Evolutionary conservation across 1,140 invertebrate genomes (phyloP), one percentile per base, ranked within the genome.

Genomic region (Samia ricini): DNA sequence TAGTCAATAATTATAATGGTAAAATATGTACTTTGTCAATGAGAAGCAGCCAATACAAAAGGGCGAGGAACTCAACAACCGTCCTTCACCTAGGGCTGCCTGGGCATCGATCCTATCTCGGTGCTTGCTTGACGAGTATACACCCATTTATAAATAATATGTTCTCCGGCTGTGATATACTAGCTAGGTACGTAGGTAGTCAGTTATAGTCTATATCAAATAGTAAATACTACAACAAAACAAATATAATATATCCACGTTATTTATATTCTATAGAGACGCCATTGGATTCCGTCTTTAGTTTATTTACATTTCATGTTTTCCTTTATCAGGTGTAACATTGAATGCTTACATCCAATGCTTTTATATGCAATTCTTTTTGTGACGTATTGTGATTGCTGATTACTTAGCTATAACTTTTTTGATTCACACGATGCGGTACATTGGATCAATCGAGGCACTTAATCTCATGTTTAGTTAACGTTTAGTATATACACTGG

Each of bases 71-170:
- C 82, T 80, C 73, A 61, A 77, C 69, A 81, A 79, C 76, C 77
- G 85, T 77, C 87, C 85, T 89, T 88, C 85, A 89, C 87, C 84
- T 83, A 86, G 84, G 82, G 73, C 77, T 76, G 60, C 65, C 73
- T 81, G 83, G 80, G 71, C 86, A 82, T 85, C 85, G 86, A 83
- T 86, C 85, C 81, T 81, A 72, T 63, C 74, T 68, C 68, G 62
- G 73, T 79, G 75, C 74, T 69, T 72, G 77, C 71, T 65, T 77
- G 81, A 85, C 80, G 74, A 76, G 79, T 85, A 67, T 86, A 51
- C 49, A 59, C 60, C 54, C 56, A 86, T 85, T 88, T 85, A 86
- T 86, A 88, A 81, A 85, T 73, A 81, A 85, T 73, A 42, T 21
- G 21, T 61, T 75, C 18, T 36, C 71, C 66, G 68, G 77, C 72